Evolutionary conservation across 2,888 invertebrate species (phyloP).

Genomic region (Melanostoma mellinum): DNA sequence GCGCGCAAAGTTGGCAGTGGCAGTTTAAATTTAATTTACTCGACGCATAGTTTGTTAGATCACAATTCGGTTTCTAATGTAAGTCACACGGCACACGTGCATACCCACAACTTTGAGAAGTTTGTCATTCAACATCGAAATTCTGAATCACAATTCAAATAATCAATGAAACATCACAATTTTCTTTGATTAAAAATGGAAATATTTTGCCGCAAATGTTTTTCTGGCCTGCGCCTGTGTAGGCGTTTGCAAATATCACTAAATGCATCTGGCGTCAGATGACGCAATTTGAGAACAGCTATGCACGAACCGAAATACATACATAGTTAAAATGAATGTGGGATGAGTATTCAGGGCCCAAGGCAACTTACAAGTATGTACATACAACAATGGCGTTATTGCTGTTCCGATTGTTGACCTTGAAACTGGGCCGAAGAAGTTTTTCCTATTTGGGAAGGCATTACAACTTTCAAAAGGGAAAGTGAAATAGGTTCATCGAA

Average conservation of each 20-base stretch:
- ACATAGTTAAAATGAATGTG: conserved; percentile 31
- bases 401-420: conserved; percentile 47
- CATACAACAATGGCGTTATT: conserved; percentile 39
- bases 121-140: not conserved
- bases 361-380: conserved; percentile 15
- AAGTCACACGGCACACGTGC: conserved; percentile 22
- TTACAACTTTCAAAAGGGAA: conserved; percentile 26
- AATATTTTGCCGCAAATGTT: conserved; percentile 12
- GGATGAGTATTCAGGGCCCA: conserved; percentile 41
- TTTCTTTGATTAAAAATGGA: conserved; percentile 21
- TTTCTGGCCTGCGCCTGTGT: conserved; percentile 23
- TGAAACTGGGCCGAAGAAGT: conserved; percentile 48
- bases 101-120: not conserved
- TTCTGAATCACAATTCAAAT: no score
- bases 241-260: conserved; percentile 37
- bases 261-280: conserved; percentile 61
- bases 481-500: not conserved
- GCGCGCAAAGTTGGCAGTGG: conserved; percentile 46
- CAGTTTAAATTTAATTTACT: conserved; percentile 13
- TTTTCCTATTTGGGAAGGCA: conserved; percentile 50
- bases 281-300: conserved; percentile 55
- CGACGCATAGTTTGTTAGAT: conserved; percentile 10
- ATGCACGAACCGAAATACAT: not conserved
- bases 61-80: conserved; percentile 30
- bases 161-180: no score